Evolutionary conservation across 2,113 vertebrate genomes (phyloP), one percentile per base, ranked within the genome.

Genomic region (Sturnira hondurensis): DNA sequence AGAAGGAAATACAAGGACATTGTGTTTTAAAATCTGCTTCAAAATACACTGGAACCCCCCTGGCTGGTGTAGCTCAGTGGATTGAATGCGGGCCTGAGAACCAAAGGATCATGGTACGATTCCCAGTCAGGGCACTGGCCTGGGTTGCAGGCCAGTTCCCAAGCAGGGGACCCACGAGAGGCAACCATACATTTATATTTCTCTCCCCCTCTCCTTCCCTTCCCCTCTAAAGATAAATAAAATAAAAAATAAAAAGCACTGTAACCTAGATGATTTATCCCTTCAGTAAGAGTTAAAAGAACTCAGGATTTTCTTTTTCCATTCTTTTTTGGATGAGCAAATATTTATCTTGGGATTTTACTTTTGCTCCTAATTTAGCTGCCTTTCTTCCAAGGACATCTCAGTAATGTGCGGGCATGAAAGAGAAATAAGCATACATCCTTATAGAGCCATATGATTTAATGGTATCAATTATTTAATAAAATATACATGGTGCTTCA

Each of bases 1-100:
- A 68, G 78, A 92, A 91, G 28, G 19, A 54, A 77, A 96, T 88
- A 77, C 26, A 86, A 95, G 68, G 43, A 86, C 47, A 43, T 19
- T 56, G 28, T 16, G 9, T 47, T 85, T 88, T 88, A 43, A 86
- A 92, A 50, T 61, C 54, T 47, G 50, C 73, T 96, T 93, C 24
- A 80, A 58, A 96, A 94, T 68, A 3, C 33, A 56, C 20, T n/a
- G 24, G 8, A 74, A 83, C 17, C 65, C n/a, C n/a, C n/a, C n/a
- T n/a, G n/a, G n/a, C n/a, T n/a, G n/a, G n/a, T n/a, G n/a, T n/a
- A n/a, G n/a, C n/a, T n/a, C n/a, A n/a, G n/a, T n/a, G n/a, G n/a
- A n/a, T n/a, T n/a, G n/a, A n/a, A n/a, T n/a, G n/a, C n/a, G n/a
- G n/a, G n/a, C n/a, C n/a, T n/a, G n/a, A n/a, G n/a, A n/a, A n/a